Evolutionary conservation across 2,113 vertebrate species (phyloP).

Genomic region (Antigone vipio): DNA sequence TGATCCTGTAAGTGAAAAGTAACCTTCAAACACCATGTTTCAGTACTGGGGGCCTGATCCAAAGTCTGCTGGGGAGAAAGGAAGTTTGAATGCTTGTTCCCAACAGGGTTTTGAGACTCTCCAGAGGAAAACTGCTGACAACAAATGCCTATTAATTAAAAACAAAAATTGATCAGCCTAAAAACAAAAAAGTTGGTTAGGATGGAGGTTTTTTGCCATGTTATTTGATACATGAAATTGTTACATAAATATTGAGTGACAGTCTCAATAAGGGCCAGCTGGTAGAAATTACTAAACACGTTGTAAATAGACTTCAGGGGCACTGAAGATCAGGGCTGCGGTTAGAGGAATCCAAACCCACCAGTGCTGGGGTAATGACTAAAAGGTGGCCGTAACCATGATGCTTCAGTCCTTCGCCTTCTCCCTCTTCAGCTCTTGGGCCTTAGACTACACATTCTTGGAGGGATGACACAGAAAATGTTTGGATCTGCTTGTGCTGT

Average conservation of each 20-base stretch:
- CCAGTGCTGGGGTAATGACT: constrained; percentile 13
- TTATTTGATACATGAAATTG: constrained; percentile 57
- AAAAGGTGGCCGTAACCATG: background rate
- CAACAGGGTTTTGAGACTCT: constrained; percentile 15
- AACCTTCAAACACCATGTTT: constrained; percentile 13
- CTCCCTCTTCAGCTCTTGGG: background rate
- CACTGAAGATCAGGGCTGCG: background rate
- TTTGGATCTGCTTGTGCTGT: background rate
- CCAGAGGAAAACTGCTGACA: constrained; percentile 22
- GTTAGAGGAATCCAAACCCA: constrained; percentile 46
- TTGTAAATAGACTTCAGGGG: constrained; percentile 44
- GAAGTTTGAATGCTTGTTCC: background rate
- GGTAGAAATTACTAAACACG: constrained; percentile 32
- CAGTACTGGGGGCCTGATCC: background rate
- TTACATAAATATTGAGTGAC: constrained; percentile 58
- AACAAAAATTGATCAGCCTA: constrained; percentile 55
- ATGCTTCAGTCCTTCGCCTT: background rate
- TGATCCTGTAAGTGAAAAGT: constrained; percentile 26
- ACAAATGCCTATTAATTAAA: constrained; percentile 59
- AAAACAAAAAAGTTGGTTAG: constrained; percentile 45
- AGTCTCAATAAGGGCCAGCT: constrained; percentile 33
- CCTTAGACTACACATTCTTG: background rate
- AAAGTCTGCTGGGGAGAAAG: background rate
- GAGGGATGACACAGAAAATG: background rate
- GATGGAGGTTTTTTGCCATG: constrained; percentile 15